Evolutionary conservation across 2,113 vertebrate genomes (phyloP).

Genomic region (Danionella cerebrum): DNA sequence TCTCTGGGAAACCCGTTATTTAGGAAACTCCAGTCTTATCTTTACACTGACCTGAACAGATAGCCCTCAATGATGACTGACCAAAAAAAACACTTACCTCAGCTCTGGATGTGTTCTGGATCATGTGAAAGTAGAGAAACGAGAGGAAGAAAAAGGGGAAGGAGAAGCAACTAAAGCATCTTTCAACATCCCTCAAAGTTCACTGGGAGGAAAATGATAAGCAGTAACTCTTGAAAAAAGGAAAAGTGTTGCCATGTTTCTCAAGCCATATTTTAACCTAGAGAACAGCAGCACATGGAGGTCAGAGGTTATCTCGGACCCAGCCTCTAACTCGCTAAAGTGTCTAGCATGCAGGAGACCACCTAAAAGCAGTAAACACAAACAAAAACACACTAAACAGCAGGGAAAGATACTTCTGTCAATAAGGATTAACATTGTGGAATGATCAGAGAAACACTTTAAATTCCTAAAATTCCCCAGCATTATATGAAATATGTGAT

Average conservation of each 20-base stretch:
- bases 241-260: slow-evolving; percentile 25
- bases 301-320: slow-evolving; percentile 40
- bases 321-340: slow-evolving; percentile 3
- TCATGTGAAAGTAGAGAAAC: not conserved
- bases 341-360: not conserved
- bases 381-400: not conserved
- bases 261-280: slow-evolving; percentile 22
- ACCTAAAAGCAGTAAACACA: not conserved
- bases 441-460: slow-evolving; percentile 9
- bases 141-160: not conserved
- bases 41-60: slow-evolving; percentile 10
- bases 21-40: slow-evolving; percentile 4
- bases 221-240: slow-evolving; percentile 31
- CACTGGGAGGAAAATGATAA: slow-evolving; percentile 28
- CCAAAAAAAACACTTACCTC: slow-evolving; percentile 1
- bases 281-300: slow-evolving; percentile 19
- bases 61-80: slow-evolving; percentile 6
- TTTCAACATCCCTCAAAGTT: slow-evolving; percentile 26
- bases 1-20: not conserved
- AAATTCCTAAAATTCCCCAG: too few relatives aligned
- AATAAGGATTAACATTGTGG: slow-evolving; percentile 6
- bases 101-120: not conserved
- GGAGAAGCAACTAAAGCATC: slow-evolving; percentile 20
- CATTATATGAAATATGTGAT: too few relatives aligned
- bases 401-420: not conserved